A percentile compares a stretch with the other conserved stretches of the same genome.
Conservation (phyloP, 2,888 invertebrate species). For the Agonopterix subpropinquella region DNA sequence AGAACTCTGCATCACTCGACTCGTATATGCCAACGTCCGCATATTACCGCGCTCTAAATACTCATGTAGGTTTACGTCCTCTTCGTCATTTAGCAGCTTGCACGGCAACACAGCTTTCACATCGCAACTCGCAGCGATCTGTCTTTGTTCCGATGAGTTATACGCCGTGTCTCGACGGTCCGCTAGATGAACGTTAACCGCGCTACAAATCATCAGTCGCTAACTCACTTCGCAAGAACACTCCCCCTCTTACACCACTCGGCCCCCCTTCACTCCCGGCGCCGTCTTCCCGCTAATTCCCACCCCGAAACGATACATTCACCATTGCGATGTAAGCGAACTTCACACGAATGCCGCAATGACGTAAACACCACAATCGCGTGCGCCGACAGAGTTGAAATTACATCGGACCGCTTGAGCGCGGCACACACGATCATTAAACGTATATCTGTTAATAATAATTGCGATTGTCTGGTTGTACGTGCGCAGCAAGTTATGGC, state of each 20-base stretch:
- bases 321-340: conserved; percentile 30
- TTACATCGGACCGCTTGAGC: conserved; percentile 35
- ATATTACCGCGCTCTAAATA: neutral
- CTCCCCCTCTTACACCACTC: conserved; percentile 17
- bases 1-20: neutral
- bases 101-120: conserved; percentile 22
- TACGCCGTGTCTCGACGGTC: conserved; percentile 35
- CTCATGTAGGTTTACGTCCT: neutral
- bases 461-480: conserved; percentile 69
- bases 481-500: conserved; percentile 65
- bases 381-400: conserved; percentile 29
- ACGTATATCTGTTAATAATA: conserved; percentile 70
- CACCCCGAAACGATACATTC: conserved; percentile 42
- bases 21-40: neutral
- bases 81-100: conserved; percentile 1
- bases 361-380: conserved; percentile 44
- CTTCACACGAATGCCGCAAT: conserved; percentile 39
- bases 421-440: conserved; percentile 62
- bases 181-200: conserved; percentile 57
- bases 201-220: conserved; percentile 61
- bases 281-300: conserved; percentile 46
- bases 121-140: conserved; percentile 21
- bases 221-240: conserved; percentile 49
- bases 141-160: conserved; percentile 56
- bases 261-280: conserved; percentile 13